Evolutionary conservation across 2,888 invertebrate species (phyloP).

Genomic region (Gasteruption jaculator): DNA sequence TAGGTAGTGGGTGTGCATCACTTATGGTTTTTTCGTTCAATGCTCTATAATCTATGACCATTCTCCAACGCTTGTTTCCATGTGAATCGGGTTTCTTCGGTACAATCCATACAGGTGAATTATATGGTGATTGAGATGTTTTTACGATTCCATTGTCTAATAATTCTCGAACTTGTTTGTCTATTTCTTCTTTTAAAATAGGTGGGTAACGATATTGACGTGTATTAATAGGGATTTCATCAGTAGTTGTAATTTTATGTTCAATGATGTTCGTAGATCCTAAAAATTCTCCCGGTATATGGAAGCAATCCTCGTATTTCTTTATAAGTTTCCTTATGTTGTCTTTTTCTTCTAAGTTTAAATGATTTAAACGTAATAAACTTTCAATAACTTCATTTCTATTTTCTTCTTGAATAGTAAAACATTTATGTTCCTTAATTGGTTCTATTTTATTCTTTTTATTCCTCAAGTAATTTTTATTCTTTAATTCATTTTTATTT

Average conservation of each 20-base stretch:
- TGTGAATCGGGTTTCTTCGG: constrained; percentile 22
- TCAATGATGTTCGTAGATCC: constrained; percentile 6
- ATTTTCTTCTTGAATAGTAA: constrained; percentile 1
- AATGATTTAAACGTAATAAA: no score
- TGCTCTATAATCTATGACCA: constrained; percentile 19
- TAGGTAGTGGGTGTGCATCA: constrained; percentile 25
- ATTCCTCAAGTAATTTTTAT: no score
- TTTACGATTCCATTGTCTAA: constrained; percentile 16
- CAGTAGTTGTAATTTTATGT: constrained; percentile 1
- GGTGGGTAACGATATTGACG: constrained; percentile 22
- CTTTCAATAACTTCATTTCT: constrained; percentile 4
- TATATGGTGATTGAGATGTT: constrained; percentile 17
- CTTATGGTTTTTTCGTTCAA: constrained; percentile 22
- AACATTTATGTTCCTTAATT: no score
- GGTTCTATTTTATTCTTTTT: no score
- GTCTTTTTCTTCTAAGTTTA: no score
- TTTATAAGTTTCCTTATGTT: no score
- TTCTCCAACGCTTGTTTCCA: constrained; percentile 20
- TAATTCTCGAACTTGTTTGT: constrained; percentile 1
- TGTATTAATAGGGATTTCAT: constrained; percentile 16
- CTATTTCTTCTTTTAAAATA: not conserved
- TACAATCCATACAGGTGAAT: constrained; percentile 23
- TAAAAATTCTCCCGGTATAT: constrained; percentile 17
- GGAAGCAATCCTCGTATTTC: constrained; percentile 13
- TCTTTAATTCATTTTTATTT: no score